Evolutionary conservation across 2,888 invertebrate species (phyloP).

Genomic region (Aleiodes testaceus): DNA sequence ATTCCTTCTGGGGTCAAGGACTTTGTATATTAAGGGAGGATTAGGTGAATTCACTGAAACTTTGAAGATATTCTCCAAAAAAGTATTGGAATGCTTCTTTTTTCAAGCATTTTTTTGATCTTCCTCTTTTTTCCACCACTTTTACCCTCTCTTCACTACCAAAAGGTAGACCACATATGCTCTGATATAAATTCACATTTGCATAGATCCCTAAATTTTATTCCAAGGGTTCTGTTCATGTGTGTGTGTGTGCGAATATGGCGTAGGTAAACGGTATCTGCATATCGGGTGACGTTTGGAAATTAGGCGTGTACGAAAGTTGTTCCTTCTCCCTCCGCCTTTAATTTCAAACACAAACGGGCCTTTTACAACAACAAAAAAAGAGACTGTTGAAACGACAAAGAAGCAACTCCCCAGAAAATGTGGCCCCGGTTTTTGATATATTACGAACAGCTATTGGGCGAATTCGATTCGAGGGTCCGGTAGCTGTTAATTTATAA

Average conservation of each 20-base stretch:
- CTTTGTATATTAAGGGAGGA: no score
- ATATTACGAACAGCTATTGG: constrained; percentile 38
- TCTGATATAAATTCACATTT: constrained; percentile 56
- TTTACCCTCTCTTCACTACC: background rate
- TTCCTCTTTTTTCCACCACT: constrained; percentile 19
- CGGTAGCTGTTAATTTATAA: constrained; percentile 38
- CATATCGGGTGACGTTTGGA: constrained; percentile 72
- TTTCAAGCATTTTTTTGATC: background rate
- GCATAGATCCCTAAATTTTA: constrained; percentile 63
- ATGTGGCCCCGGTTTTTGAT: constrained; percentile 30
- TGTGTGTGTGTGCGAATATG: constrained; percentile 44
- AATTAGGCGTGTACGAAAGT: constrained; percentile 64
- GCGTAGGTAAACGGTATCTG: constrained; percentile 58
- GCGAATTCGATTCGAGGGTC: constrained; percentile 32
- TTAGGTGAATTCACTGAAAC: no score
- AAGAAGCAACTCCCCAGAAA: constrained; percentile 26
- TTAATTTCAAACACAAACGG: background rate
- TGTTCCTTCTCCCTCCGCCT: constrained; percentile 49
- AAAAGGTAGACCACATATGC: constrained; percentile 30
- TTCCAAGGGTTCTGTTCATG: constrained; percentile 39
- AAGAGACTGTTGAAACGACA: constrained; percentile 50
- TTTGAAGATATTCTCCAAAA: no score
- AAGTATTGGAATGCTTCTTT: no score
- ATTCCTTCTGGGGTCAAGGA: constrained; percentile 37
- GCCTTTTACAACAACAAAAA: constrained; percentile 35